phyloP scores from a whole-genome alignment of 35 echinoderm and acorn worm species.

The Heliocidaris erythrogramma region DNA sequence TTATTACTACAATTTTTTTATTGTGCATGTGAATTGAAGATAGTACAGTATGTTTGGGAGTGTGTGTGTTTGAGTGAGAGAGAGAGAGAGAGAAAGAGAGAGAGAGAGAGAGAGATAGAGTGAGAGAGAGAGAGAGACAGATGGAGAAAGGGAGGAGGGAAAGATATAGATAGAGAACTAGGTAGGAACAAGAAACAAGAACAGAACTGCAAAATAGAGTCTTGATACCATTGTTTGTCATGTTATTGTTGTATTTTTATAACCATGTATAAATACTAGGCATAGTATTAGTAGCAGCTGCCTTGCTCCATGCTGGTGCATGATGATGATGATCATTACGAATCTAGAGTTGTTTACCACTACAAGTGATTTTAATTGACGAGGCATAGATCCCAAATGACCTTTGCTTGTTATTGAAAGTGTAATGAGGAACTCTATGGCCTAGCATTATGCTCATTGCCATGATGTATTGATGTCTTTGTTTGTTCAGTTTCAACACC shows the following conservation, averaged over 20 bases:
- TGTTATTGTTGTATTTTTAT: background rate
- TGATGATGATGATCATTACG: background rate
- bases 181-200: background rate
- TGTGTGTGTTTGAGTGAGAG: background rate
- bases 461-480: background rate
- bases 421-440: background rate
- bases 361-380: background rate
- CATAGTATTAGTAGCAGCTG: background rate
- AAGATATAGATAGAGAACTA: background rate
- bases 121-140: background rate
- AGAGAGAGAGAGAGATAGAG: background rate
- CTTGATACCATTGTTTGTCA: background rate
- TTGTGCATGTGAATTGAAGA: too few relatives aligned
- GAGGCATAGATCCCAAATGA: constrained; percentile 15
- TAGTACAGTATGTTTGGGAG: background rate
- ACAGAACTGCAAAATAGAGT: background rate
- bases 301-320: background rate
- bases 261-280: background rate
- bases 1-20: too few relatives aligned
- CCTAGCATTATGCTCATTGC: constrained; percentile 1
- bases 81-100: background rate
- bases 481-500: background rate
- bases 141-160: background rate
- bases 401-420: constrained; percentile 11
- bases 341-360: constrained; percentile 17